These are phyloP conservation scores for Ladona fulva DNA, from an alignment of 1,140 invertebrate genomes.

Conservation along the genomic window DNA sequence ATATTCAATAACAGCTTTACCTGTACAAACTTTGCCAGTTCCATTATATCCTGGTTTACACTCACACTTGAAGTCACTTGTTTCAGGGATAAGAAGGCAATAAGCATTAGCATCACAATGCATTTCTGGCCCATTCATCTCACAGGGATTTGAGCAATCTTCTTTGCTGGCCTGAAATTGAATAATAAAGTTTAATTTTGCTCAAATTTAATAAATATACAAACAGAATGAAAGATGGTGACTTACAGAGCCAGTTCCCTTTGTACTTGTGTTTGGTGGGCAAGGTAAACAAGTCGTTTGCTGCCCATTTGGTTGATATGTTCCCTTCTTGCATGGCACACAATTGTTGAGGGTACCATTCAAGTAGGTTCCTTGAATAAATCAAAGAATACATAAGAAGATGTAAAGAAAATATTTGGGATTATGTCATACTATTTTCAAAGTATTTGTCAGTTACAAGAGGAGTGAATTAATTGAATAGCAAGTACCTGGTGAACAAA, in stretches of 20 bases:
- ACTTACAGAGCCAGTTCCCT: conserved; percentile 65
- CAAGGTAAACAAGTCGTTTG: conserved; percentile 82
- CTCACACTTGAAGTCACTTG: conserved; percentile 80
- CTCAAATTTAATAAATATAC: conserved; percentile 16
- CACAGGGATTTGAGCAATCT: conserved; percentile 88
- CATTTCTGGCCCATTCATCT: conserved; percentile 71
- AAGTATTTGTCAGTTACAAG: not conserved
- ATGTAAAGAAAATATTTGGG: not conserved
- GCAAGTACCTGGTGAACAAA: conserved; percentile 60
- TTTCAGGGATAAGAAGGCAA: conserved; percentile 76
- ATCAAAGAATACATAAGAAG: conserved; percentile 23
- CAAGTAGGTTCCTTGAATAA: conserved; percentile 61
- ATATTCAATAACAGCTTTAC: conserved; percentile 35
- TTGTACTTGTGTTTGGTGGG: conserved; percentile 86
- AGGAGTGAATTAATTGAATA: no score
- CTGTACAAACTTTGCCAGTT: conserved; percentile 65
- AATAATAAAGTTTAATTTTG: conserved; percentile 9
- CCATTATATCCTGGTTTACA: conserved; percentile 92
- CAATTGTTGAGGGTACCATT: conserved; percentile 79
- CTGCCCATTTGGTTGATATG: conserved; percentile 84
- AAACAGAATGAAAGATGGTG: conserved; percentile 13
- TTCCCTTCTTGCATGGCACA: conserved; percentile 80
- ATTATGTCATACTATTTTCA: not conserved
- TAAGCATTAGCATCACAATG: conserved; percentile 83
- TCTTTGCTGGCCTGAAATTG: conserved; percentile 54